Evolutionary conservation across 2,113 vertebrate genomes (phyloP), one percentile per base, ranked within the genome.

Genomic region (Otus sunia): DNA sequence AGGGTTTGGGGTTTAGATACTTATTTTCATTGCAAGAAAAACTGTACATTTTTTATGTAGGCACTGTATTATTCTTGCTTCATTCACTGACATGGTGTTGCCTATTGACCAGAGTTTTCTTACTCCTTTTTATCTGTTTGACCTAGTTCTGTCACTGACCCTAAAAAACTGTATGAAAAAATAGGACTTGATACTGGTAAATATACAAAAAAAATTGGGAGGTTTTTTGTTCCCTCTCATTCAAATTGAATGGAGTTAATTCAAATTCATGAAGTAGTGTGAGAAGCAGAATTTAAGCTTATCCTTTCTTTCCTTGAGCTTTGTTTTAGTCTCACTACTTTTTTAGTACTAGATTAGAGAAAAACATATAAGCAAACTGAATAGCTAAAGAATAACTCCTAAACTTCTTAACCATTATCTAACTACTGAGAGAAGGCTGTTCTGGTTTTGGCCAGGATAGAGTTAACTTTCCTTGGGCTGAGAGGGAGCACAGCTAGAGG

Each of bases 21-120:
- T 68, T 58, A 75, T 60, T 94, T 95, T 94, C 37, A 78, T 72
- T 90, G 23, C 56, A 87, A 82, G 18, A 81, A 93, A 94, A 90
- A 50, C 5, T 62, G 32, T 53, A 19, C 1, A 47, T 43, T 41
- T 15, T 76, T 32, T 81, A 9, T 60, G 34, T 63, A 32, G 8
- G 34, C 2, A n/a, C 3, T 81, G 12, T 78, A 74, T 73, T 92
- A 92, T 75, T 85, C 36, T 82, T 95, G 32, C 12, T 93, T 95
- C 56, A 20, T 84, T 95, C 41, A 26, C 30, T 89, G 27, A 66
- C 30, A 83, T 67, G 66, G 36, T 75, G n/a, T 67, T 91, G 37
- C 84, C 37, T 92, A 76, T 95, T 5, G 15, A 45, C 20, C 41
- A 45, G 43, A 13, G 5, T 12, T 47, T 85, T 93, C 77, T 83